Conservation (phyloP, 2,113 vertebrate species). For the Myrmophylax atrothorax region DNA sequence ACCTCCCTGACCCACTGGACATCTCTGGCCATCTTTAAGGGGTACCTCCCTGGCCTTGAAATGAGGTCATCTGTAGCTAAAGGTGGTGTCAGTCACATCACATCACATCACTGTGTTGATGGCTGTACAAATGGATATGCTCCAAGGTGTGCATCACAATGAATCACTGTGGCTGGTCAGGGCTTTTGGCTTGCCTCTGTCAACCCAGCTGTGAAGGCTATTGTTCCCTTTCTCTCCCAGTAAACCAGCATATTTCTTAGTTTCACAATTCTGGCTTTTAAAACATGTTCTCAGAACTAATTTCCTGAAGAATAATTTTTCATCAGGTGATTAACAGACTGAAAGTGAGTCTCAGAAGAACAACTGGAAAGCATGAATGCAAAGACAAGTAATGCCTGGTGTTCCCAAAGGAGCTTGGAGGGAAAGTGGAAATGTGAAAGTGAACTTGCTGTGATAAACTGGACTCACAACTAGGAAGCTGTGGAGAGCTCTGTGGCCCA, state of each 20-base stretch:
- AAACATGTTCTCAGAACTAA: background rate
- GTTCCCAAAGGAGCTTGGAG: background rate
- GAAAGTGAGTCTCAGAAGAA: background rate
- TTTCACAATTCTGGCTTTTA: background rate
- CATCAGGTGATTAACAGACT: background rate
- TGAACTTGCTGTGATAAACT: constrained; percentile 19
- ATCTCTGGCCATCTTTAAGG: background rate
- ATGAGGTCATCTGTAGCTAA: accelerated
- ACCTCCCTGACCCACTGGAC: background rate
- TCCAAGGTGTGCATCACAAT: accelerated
- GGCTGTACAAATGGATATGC: accelerated
- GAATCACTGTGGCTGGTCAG: accelerated
- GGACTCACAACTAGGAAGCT: background rate
- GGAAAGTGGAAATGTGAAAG: background rate
- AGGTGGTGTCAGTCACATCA: accelerated
- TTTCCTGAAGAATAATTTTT: constrained; percentile 21
- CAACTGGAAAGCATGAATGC: background rate
- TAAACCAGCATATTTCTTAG: background rate
- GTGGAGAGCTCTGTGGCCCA: background rate
- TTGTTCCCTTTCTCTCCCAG: background rate
- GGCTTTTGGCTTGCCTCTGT: background rate
- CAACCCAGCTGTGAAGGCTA: background rate
- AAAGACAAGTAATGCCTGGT: background rate
- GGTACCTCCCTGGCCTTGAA: accelerated
- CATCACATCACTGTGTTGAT: accelerated